Conservation (phyloP, 2,113 vertebrate species). For the Clarias magur region DNA sequence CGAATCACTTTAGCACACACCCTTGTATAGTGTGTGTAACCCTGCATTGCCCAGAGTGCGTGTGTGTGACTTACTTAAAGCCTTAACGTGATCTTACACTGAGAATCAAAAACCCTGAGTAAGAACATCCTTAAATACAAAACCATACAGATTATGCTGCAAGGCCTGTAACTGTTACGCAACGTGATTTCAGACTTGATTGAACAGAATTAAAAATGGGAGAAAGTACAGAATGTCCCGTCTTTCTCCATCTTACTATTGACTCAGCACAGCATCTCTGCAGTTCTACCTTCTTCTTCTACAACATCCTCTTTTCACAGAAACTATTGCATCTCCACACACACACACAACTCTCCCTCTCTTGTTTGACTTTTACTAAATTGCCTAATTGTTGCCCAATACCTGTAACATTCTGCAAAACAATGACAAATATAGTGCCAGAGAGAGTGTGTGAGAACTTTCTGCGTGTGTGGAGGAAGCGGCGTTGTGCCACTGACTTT, state of each 20-base stretch:
- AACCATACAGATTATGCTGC: neutral
- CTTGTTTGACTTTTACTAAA: constrained; percentile 57
- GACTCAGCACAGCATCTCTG: constrained; percentile 57
- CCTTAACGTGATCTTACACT: neutral
- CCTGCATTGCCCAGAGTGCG: neutral
- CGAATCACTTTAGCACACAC: neutral
- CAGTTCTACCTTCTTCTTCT: constrained; percentile 44
- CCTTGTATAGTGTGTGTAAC: neutral
- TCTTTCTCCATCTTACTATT: constrained; percentile 26
- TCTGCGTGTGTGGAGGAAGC: constrained; percentile 2
- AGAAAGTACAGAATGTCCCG: constrained; percentile 59
- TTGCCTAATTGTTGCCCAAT: constrained; percentile 74
- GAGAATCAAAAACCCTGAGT: neutral
- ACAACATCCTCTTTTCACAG: constrained; percentile 65
- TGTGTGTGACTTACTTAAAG: neutral
- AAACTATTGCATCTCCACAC: constrained; percentile 52
- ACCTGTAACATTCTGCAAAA: constrained; percentile 51
- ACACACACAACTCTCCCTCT: constrained; percentile 56
- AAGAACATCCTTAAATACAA: neutral
- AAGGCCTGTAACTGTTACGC: neutral
- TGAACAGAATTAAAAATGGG: neutral
- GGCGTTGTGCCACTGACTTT: neutral
- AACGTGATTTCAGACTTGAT: neutral
- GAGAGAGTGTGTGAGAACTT: constrained; percentile 34
- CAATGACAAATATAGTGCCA: constrained; percentile 52